These are phyloP conservation scores for Ficedula albicollis DNA, from an alignment of 2,797 vertebrate species.

Conservation along the genomic window DNA sequence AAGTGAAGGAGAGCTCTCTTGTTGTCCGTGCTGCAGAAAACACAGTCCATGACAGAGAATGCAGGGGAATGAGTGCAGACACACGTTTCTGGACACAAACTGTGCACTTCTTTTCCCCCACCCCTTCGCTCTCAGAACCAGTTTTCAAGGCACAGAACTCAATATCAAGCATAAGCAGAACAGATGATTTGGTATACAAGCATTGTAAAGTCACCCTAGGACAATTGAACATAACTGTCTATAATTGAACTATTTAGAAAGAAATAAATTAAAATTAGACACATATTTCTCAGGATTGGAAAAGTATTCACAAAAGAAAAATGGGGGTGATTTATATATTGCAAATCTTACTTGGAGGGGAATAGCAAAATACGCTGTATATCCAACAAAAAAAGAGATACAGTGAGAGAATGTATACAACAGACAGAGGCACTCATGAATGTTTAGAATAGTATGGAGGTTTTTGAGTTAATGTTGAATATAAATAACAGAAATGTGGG, in stretches of 20 bases:
- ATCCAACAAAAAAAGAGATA: not conserved
- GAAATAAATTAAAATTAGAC: not conserved
- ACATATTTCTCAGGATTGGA: not conserved
- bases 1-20: too few species aligned
- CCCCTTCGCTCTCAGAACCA: not conserved
- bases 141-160: not conserved
- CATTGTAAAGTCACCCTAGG: not conserved
- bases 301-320: not conserved
- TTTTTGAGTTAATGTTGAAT: not conserved
- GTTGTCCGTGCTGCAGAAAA: not conserved
- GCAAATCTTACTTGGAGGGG: not conserved
- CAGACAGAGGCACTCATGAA: not conserved
- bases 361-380: not conserved
- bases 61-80: rapidly evolving
- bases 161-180: not conserved
- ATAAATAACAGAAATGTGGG: not conserved
- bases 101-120: rapidly evolving
- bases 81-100: not conserved
- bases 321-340: not conserved
- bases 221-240: not conserved
- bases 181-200: not conserved
- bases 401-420: not conserved
- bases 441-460: not conserved
- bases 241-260: not conserved
- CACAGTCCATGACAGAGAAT: not conserved